Evolutionary conservation across 2,888 invertebrate genomes (phyloP).

Genomic region (Branchellion lobata): DNA sequence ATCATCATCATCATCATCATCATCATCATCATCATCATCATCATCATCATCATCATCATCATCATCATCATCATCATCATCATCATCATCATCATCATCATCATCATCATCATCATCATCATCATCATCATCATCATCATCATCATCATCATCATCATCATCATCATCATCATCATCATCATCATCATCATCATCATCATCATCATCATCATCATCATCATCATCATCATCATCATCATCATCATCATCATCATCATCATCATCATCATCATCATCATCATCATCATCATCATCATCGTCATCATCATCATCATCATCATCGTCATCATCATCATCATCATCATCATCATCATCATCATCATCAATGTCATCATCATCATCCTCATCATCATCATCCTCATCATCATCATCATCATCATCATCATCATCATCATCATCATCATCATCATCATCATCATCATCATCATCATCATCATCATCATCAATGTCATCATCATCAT

Average conservation of each 20-base stretch:
- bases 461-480: conserved; percentile 20
- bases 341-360: conserved; percentile 29
- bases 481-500: neutral
- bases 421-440: conserved; percentile 5
- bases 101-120: conserved; percentile 21
- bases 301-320: conserved; percentile 18
- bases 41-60: conserved; percentile 16
- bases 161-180: conserved; percentile 20
- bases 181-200: conserved; percentile 38
- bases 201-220: conserved; percentile 38
- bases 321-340: conserved; percentile 32
- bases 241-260: conserved; percentile 34
- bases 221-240: conserved; percentile 43
- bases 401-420: conserved; percentile 22
- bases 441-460: conserved; percentile 19
- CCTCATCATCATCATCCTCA: too few relatives aligned
- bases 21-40: conserved; percentile 15
- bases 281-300: conserved; percentile 15
- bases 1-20: conserved; percentile 34
- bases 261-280: conserved; percentile 34
- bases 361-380: conserved; percentile 18
- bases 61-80: conserved; percentile 25
- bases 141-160: conserved; percentile 19
- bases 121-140: conserved; percentile 20
- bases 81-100: neutral